These are phyloP conservation scores for Margaritifera margaritifera DNA, from an alignment of 2,888 invertebrate genomes.

Conservation along the genomic window DNA sequence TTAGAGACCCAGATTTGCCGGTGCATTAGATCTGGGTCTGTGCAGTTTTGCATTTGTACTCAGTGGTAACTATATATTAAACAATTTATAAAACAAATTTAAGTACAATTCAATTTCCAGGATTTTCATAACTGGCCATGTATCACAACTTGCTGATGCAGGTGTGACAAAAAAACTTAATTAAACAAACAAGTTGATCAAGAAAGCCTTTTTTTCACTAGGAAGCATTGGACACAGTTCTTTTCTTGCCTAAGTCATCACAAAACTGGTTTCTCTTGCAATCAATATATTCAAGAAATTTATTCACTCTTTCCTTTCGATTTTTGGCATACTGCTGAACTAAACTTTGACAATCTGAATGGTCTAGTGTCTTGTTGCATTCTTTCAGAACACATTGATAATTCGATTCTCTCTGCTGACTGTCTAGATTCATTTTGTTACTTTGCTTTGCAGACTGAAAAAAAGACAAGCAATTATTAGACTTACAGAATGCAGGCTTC, in stretches of 20 bases:
- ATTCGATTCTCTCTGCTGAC: constrained; percentile 52
- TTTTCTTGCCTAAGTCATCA: constrained; percentile 17
- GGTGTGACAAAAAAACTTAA: too few relatives aligned
- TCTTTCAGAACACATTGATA: constrained; percentile 48
- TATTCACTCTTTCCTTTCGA: constrained; percentile 45
- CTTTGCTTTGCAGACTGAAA: constrained; percentile 56
- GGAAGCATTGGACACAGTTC: too few relatives aligned
- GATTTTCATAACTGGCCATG: too few relatives aligned
- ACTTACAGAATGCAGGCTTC: not conserved
- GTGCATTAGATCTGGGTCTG: too few relatives aligned
- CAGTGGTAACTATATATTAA: too few relatives aligned
- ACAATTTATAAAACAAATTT: too few relatives aligned
- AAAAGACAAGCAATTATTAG: not conserved
- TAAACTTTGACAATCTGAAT: constrained; percentile 26
- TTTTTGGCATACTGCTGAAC: constrained; percentile 43
- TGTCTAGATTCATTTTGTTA: constrained; percentile 39
- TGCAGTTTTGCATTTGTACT: too few relatives aligned
- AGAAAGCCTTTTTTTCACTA: too few relatives aligned
- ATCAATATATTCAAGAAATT: constrained; percentile 49
- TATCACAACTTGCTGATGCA: too few relatives aligned
- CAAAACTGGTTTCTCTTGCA: constrained; percentile 42
- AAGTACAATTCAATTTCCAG: too few relatives aligned
- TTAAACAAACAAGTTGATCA: too few relatives aligned
- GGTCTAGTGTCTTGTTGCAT: constrained; percentile 3
- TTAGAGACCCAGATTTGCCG: too few relatives aligned